Evolutionary conservation across 2,797 vertebrate species (phyloP).

Genomic region (Oryzias sinensis): DNA sequence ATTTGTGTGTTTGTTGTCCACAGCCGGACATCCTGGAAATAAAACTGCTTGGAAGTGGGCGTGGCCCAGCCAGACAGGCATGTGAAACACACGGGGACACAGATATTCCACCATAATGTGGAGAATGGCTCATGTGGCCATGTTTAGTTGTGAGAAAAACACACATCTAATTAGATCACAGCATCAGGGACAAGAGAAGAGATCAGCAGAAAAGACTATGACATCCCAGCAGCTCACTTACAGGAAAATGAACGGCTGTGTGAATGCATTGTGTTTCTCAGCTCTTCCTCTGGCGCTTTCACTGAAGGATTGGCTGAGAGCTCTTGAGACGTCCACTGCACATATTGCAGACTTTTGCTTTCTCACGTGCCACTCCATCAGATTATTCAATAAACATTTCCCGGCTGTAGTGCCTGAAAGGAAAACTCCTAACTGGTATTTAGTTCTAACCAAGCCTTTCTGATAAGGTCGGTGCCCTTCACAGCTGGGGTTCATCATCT

Average conservation of each 20-base stretch:
- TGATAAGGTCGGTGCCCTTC: not conserved
- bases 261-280: not conserved
- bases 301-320: not conserved
- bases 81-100: not conserved
- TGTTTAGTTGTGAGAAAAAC: no score
- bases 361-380: not conserved
- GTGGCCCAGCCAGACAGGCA: not conserved
- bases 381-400: not conserved
- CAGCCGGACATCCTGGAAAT: not conserved
- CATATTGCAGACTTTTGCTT: not conserved
- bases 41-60: not conserved
- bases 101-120: not conserved
- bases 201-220: not conserved
- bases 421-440: not conserved
- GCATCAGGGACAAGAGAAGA: not conserved
- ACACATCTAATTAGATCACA: no score
- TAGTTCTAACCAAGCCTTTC: not conserved
- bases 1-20: not conserved
- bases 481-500: no score
- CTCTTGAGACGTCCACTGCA: not conserved
- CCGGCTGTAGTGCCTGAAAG: no score
- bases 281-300: not conserved
- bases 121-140: not conserved
- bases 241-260: not conserved
- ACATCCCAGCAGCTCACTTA: not conserved